Conservation (phyloP, 2,113 vertebrate genomes). For the Pontoporia blainvillei region DNA sequence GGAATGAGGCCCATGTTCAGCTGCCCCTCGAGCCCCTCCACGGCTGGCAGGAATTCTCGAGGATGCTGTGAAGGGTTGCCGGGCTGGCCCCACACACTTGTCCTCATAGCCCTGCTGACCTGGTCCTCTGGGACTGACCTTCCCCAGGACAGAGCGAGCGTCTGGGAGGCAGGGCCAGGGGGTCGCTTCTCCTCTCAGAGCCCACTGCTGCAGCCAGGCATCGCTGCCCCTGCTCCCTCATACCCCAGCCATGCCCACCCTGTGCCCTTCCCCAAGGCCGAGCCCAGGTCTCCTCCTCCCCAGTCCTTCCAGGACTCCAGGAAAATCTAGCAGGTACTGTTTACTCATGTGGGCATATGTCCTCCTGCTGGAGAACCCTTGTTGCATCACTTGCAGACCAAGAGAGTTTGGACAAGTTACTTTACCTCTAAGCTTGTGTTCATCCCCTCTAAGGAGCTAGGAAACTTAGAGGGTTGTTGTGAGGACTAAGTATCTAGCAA, state of each 20-base stretch:
- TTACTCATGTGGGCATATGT: background rate
- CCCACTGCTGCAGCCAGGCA: no score
- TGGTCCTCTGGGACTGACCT: background rate
- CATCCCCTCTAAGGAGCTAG: background rate
- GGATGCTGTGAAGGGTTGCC: rapidly evolving
- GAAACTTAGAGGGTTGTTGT: no score
- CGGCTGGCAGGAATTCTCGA: background rate
- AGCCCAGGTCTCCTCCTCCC: background rate
- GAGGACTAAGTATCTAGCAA: background rate
- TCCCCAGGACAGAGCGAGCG: background rate
- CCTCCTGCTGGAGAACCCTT: background rate
- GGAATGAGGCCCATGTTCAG: background rate
- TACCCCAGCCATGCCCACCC: background rate
- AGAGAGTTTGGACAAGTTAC: background rate
- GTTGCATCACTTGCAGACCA: background rate
- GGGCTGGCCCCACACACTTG: background rate
- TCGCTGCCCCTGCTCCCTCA: no score
- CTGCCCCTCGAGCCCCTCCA: background rate
- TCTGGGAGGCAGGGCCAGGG: background rate
- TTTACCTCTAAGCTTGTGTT: background rate
- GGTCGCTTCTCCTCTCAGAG: background rate
- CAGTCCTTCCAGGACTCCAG: background rate
- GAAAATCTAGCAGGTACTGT: background rate
- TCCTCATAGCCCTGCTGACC: background rate
- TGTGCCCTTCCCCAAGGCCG: background rate